Percentiles rank a stretch among this genome's conserved stretches.
phyloP scores from a whole-genome alignment of 2,888 invertebrate genomes.

The Meganola albula region DNA sequence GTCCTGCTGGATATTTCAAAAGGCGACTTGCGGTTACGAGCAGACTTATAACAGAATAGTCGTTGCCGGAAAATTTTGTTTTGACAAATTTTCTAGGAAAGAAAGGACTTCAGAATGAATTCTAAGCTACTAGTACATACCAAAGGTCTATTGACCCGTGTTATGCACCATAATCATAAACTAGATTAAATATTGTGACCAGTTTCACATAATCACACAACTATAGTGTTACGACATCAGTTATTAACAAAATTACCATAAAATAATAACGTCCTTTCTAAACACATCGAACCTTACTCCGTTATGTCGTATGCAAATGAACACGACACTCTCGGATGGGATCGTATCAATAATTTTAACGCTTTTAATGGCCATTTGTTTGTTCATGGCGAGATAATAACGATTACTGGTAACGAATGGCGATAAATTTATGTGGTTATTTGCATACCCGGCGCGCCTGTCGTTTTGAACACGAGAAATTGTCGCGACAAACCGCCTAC shows the following conservation, averaged over 20 bases:
- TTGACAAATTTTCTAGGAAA: background rate
- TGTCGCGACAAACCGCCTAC: conserved; percentile 23
- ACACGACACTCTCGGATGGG: conserved; percentile 32
- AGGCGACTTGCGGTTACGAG: too few relatives aligned
- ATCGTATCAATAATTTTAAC: conserved; percentile 67
- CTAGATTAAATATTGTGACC: conserved; percentile 38
- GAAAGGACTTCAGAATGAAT: background rate
- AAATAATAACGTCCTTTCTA: conserved; percentile 52
- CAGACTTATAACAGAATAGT: too few relatives aligned
- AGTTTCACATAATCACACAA: conserved; percentile 33
- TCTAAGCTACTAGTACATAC: background rate
- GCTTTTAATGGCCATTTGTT: conserved; percentile 62
- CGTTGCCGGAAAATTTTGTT: too few relatives aligned
- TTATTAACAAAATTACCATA: conserved; percentile 50
- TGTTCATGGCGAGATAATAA: conserved; percentile 53
- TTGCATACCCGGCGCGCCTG: conserved; percentile 37
- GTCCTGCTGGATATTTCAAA: too few relatives aligned
- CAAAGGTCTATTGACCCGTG: background rate
- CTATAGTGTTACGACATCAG: conserved; percentile 22
- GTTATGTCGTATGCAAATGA: conserved; percentile 44
- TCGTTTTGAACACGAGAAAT: background rate
- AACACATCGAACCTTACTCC: conserved; percentile 36
- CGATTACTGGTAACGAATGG: conserved; percentile 57
- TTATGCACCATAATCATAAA: conserved; percentile 21
- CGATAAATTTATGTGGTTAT: conserved; percentile 42